phyloP scores from a whole-genome alignment of 2,888 invertebrate species.

The Acanthosoma haemorrhoidale region DNA sequence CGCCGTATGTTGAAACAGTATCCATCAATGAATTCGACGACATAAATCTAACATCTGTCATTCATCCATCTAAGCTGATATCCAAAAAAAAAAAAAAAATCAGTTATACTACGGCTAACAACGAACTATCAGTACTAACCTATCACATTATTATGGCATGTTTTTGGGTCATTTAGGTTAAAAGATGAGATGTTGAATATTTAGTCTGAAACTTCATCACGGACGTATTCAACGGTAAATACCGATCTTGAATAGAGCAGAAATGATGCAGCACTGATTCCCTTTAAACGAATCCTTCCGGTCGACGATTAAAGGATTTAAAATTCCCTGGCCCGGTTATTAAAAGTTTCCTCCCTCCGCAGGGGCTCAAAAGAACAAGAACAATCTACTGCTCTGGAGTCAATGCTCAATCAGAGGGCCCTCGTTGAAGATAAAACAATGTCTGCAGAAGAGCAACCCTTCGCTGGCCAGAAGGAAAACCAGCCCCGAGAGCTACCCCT shows the following conservation, averaged over 20 bases:
- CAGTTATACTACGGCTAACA: too few relatives aligned
- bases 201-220: not conserved
- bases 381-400: not conserved
- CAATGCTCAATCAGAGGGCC: not conserved
- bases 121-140: too few relatives aligned
- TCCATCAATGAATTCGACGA: too few relatives aligned
- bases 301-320: not conserved
- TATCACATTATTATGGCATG: too few relatives aligned
- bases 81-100: too few relatives aligned
- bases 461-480: not conserved
- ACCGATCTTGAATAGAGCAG: not conserved
- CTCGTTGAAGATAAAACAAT: constrained; percentile 12
- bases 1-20: too few relatives aligned
- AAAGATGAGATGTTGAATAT: too few relatives aligned
- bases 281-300: not conserved
- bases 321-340: not conserved
- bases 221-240: not conserved
- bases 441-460: not conserved
- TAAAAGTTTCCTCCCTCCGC: not conserved
- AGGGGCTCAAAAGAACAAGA: too few relatives aligned
- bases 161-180: too few relatives aligned
- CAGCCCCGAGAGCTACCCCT: not conserved
- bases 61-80: too few relatives aligned
- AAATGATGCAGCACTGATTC: not conserved
- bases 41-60: too few relatives aligned